A percentile compares a stretch with the other conserved stretches of the same genome.
phyloP scores from a whole-genome alignment of 64 coral and sea anemone species.

The Actinia equina region DNA sequence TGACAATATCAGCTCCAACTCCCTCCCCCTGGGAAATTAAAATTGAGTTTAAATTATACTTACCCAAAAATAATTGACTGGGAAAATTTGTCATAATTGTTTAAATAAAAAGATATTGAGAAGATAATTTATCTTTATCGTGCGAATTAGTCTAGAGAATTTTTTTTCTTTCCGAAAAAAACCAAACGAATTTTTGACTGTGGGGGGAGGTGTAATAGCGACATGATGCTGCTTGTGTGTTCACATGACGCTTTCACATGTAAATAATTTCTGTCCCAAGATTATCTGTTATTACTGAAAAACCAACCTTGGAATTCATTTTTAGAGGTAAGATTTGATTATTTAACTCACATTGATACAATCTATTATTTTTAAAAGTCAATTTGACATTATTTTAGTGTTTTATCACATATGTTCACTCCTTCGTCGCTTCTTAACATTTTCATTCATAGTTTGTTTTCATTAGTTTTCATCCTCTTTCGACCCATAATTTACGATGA shows the following conservation, averaged over 20 bases:
- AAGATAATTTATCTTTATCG: neutral
- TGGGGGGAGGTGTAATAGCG: neutral
- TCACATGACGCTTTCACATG: neutral
- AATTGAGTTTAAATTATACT: neutral
- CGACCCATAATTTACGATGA: neutral
- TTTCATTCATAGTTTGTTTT: neutral
- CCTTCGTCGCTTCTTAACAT: neutral
- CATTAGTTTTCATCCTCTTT: neutral
- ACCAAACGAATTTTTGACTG: neutral
- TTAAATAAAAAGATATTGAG: neutral
- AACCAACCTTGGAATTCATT: neutral
- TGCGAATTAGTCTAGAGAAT: neutral
- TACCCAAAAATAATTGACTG: too few species aligned
- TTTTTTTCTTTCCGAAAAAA: neutral
- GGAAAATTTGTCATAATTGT: too few species aligned
- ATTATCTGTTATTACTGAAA: neutral
- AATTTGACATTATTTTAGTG: neutral
- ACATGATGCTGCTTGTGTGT: conserved; percentile 1
- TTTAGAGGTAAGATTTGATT: neutral
- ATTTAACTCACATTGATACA: neutral
- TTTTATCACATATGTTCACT: neutral
- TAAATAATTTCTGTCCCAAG: neutral
- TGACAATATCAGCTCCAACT: neutral
- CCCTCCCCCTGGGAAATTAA: neutral
- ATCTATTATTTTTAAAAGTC: neutral